Percentiles rank a stretch among this genome's conserved stretches.
phyloP scores from a whole-genome alignment of 2,113 vertebrate species.

The Labeo catla region DNA sequence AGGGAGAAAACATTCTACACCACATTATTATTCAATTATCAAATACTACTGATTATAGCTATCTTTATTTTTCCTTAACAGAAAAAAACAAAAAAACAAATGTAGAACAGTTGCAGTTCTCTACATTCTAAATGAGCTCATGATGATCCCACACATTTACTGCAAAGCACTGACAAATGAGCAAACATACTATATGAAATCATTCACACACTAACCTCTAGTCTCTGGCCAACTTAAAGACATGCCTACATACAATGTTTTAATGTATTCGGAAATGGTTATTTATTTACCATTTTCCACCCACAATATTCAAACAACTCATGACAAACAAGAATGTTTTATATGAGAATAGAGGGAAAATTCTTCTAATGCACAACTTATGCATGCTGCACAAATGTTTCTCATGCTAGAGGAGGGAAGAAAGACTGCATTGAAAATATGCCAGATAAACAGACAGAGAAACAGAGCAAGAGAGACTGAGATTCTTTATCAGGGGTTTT shows the following conservation, averaged over 20 bases:
- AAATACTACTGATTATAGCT: neutral
- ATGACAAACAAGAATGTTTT: neutral
- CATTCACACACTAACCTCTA: neutral
- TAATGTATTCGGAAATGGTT: neutral
- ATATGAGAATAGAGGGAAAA: neutral
- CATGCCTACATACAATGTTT: neutral
- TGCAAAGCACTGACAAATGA: neutral
- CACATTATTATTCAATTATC: neutral
- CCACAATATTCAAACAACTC: neutral
- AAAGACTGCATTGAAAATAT: slow-evolving; percentile 19
- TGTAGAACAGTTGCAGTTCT: neutral
- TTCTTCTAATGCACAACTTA: neutral
- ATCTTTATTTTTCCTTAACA: neutral
- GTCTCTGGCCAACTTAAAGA: neutral
- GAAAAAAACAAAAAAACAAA: no score
- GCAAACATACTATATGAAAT: neutral
- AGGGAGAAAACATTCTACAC: slow-evolving; percentile 11
- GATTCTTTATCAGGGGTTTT: neutral
- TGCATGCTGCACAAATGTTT: slow-evolving; percentile 23
- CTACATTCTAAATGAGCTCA: neutral
- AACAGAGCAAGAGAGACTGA: slow-evolving; percentile 18
- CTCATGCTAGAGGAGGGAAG: neutral
- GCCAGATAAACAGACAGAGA: slow-evolving; percentile 9
- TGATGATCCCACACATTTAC: neutral
- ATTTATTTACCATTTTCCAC: neutral